phyloP scores from a whole-genome alignment of 2,113 vertebrate species.

The Xyliphius kryptos region DNA sequence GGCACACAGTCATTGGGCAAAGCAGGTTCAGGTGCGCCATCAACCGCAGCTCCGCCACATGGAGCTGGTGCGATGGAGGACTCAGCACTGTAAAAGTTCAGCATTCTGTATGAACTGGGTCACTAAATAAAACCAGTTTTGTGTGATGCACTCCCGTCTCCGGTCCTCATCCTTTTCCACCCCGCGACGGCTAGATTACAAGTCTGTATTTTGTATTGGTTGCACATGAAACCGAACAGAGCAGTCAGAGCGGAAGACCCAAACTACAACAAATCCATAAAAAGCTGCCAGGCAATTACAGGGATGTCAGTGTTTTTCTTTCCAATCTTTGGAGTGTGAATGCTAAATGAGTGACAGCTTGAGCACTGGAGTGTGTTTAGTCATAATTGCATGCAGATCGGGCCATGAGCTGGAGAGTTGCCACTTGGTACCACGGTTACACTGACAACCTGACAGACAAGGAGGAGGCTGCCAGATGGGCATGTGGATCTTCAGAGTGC shows the following conservation, averaged over 20 bases:
- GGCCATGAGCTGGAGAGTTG: slow-evolving; percentile 17
- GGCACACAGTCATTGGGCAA: too few species aligned
- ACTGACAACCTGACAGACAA: slow-evolving; percentile 63
- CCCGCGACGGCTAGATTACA: too few species aligned
- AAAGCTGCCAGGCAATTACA: neutral
- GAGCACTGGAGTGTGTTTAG: slow-evolving; percentile 8
- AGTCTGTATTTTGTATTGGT: too few species aligned
- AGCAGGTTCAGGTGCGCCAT: too few species aligned
- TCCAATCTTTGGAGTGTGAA: slow-evolving; percentile 14
- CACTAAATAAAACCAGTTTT: too few species aligned
- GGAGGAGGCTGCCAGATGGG: slow-evolving; percentile 61
- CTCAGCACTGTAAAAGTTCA: too few species aligned
- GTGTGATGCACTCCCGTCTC: too few species aligned
- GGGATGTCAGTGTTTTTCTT: slow-evolving; percentile 12
- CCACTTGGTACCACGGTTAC: slow-evolving; percentile 27
- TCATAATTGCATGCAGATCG: slow-evolving; percentile 17
- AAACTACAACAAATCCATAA: neutral
- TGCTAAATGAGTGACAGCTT: slow-evolving; percentile 34
- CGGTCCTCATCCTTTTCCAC: too few species aligned
- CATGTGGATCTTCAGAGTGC: slow-evolving; percentile 47
- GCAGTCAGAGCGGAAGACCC: neutral
- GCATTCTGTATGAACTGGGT: too few species aligned
- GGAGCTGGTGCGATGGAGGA: too few species aligned
- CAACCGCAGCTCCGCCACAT: too few species aligned
- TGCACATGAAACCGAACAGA: neutral